These are phyloP conservation scores for Saiga tatarica DNA, from an alignment of 2,113 vertebrate species.

Conservation along the genomic window DNA sequence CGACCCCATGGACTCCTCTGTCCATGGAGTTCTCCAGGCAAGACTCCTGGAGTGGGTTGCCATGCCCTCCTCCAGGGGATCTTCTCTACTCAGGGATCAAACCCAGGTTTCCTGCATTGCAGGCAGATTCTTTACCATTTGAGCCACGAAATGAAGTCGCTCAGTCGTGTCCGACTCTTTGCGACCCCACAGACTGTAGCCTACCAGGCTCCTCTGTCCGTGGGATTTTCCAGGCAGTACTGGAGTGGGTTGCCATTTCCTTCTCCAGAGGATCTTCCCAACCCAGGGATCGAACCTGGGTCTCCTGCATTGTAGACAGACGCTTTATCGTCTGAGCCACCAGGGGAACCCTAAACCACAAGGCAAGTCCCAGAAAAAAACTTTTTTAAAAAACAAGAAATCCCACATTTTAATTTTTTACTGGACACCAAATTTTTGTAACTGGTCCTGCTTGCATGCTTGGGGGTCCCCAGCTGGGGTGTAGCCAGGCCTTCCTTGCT, in stretches of 20 bases:
- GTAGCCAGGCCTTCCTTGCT: neutral
- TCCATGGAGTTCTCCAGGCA: neutral
- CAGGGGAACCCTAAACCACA: neutral
- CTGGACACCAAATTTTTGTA: neutral
- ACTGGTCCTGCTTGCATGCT: neutral
- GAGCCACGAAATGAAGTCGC: neutral
- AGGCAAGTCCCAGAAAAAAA: neutral
- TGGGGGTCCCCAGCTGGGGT: neutral
- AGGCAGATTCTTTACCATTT: neutral
- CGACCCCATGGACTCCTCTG: neutral
- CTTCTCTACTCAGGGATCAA: neutral
- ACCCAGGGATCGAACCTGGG: neutral
- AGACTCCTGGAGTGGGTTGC: neutral
- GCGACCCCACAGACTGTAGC: neutral
- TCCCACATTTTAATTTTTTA: neutral
- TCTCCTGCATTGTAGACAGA: neutral
- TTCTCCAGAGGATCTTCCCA: neutral
- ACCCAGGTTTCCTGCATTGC: neutral
- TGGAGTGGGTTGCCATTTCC: neutral
- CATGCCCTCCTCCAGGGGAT: neutral
- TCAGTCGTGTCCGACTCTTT: neutral
- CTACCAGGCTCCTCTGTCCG: neutral
- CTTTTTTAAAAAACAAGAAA: neutral
- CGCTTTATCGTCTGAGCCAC: neutral
- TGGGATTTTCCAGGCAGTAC: neutral